Evolutionary conservation across 2,113 vertebrate genomes (phyloP).

Genomic region (Mastomys coucha): DNA sequence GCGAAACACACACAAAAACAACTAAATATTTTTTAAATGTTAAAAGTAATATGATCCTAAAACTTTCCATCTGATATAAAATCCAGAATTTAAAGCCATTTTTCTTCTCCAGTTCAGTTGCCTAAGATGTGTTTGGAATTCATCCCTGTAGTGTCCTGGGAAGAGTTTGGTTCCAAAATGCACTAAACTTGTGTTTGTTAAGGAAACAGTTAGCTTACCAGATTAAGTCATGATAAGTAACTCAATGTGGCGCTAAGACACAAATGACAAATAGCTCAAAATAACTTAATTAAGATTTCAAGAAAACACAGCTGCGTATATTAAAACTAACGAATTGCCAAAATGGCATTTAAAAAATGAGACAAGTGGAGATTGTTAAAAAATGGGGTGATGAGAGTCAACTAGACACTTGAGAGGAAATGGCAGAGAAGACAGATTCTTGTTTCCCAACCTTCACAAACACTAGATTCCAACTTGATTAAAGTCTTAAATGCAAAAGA

Average conservation of each 20-base stretch:
- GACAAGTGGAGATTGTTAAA: background rate
- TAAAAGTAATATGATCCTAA: background rate
- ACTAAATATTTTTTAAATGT: background rate
- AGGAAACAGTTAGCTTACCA: background rate
- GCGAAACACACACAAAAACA: background rate
- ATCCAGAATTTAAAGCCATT: background rate
- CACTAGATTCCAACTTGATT: slow-evolving; percentile 41
- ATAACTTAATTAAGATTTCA: slow-evolving; percentile 26
- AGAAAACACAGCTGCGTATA: slow-evolving; percentile 19
- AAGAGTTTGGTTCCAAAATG: background rate
- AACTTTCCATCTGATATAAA: background rate
- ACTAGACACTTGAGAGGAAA: slow-evolving; percentile 17
- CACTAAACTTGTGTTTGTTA: background rate
- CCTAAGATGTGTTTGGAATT: background rate
- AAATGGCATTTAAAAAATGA: slow-evolving; percentile 46
- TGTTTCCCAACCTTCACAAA: slow-evolving; percentile 53
- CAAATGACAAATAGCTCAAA: background rate
- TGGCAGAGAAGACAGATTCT: background rate
- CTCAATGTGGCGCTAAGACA: background rate
- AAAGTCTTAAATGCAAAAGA: slow-evolving; percentile 54
- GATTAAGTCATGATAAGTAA: background rate
- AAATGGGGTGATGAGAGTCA: slow-evolving; percentile 12
- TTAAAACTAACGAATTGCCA: slow-evolving; percentile 40
- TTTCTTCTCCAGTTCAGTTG: background rate
- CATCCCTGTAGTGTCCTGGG: background rate